phyloP scores from a whole-genome alignment of 2,797 vertebrate species.

The Microcaecilia unicolor region DNA sequence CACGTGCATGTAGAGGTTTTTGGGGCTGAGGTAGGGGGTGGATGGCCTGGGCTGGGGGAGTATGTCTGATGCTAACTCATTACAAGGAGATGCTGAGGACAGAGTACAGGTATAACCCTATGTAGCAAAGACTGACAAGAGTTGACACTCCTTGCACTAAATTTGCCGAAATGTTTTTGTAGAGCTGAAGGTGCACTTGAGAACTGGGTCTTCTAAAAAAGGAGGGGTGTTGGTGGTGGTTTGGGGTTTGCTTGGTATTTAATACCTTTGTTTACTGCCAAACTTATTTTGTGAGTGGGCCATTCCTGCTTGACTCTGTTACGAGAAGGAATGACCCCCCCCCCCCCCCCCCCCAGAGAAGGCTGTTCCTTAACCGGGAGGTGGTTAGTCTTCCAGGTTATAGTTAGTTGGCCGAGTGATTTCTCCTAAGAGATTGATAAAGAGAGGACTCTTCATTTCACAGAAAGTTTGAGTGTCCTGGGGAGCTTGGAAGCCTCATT shows the following conservation, averaged over 20 bases:
- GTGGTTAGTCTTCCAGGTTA: no score
- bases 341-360: no score
- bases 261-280: neutral
- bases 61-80: conserved; percentile 24
- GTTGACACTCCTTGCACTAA: conserved; percentile 25
- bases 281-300: conserved; percentile 1
- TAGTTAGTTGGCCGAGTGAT: no score
- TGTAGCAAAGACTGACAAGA: conserved; percentile 34
- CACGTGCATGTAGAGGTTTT: conserved; percentile 20
- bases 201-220: conserved; percentile 35
- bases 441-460: no score
- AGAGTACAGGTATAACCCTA: conserved; percentile 28
- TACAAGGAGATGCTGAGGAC: conserved; percentile 20
- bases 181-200: conserved; percentile 59
- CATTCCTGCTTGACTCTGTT: no score
- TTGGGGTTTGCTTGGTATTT: no score
- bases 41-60: conserved; percentile 13
- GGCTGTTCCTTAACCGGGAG: conserved; percentile 12
- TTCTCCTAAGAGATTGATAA: no score
- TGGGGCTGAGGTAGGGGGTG: neutral
- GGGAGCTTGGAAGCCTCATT: no score
- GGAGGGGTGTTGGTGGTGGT: no score
- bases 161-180: conserved; percentile 53
- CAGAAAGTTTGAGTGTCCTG: no score
- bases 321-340: no score